A percentile compares a stretch with the other conserved stretches of the same genome.
Conservation (phyloP, 2,797 vertebrate species). For the Pogonophryne albipinna region DNA sequence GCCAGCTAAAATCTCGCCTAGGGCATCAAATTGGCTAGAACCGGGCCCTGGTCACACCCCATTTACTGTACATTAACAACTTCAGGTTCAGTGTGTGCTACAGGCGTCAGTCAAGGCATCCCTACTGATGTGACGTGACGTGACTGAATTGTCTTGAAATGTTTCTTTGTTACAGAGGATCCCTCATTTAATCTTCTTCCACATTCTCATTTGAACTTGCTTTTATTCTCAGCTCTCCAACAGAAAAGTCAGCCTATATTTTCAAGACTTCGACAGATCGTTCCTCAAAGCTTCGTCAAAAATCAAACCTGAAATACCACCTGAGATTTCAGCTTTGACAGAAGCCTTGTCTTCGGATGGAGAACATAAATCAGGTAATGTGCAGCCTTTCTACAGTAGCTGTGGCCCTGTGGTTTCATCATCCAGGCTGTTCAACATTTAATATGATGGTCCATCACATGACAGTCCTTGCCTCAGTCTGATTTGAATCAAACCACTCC, state of each 20-base stretch:
- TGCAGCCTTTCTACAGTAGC: constrained; percentile 18
- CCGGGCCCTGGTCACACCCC: too few relatives aligned
- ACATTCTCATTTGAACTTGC: background rate
- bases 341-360: constrained; percentile 28
- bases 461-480: background rate
- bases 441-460: constrained; percentile 48
- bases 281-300: constrained; percentile 26
- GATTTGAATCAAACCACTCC: constrained; percentile 55
- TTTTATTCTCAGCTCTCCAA: background rate
- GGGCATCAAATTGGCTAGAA: too few relatives aligned
- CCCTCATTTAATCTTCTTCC: background rate
- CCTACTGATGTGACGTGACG: too few relatives aligned
- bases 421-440: constrained; percentile 40
- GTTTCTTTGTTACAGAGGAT: background rate
- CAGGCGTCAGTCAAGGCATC: background rate
- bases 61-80: too few relatives aligned
- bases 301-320: constrained; percentile 36
- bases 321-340: constrained; percentile 33
- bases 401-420: constrained; percentile 48
- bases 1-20: too few relatives aligned
- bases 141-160: background rate
- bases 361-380: constrained; percentile 41
- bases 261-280: constrained; percentile 2
- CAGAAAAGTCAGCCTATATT: background rate
- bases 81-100: too few relatives aligned